Evolutionary conservation across 1,140 invertebrate genomes (phyloP).

Genomic region (Leucophenga varia): DNA sequence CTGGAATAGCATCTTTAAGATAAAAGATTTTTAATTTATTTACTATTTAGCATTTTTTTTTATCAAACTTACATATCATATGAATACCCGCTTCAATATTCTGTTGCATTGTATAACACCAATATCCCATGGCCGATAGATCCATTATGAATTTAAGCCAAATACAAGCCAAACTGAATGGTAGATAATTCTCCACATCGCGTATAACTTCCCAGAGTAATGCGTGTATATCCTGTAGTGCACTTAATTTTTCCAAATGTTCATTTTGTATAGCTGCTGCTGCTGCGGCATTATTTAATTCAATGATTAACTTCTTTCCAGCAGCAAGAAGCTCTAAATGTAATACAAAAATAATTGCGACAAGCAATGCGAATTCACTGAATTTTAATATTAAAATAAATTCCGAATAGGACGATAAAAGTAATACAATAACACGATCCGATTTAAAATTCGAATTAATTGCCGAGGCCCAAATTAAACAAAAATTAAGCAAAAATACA

Average conservation of each 20-base stretch:
- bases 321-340: slow-evolving; percentile 22
- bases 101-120: slow-evolving; percentile 20
- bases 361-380: slow-evolving; percentile 23
- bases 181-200: slow-evolving; percentile 22
- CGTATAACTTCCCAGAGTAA: slow-evolving; percentile 24
- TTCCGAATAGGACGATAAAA: slow-evolving; percentile 24
- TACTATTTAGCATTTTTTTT: no score
- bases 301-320: no score
- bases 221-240: slow-evolving; percentile 16
- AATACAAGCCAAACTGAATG: slow-evolving; percentile 15
- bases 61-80: no score
- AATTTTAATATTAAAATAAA: slow-evolving; percentile 18
- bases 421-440: neutral
- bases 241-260: slow-evolving; percentile 15
- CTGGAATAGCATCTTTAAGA: no score
- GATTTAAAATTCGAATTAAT: neutral
- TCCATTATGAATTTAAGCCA: slow-evolving; percentile 27
- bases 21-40: no score
- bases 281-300: no score
- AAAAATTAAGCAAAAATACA: neutral
- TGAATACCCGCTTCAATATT: no score
- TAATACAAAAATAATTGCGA: slow-evolving; percentile 13
- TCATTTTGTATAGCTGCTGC: no score
- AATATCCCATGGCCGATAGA: slow-evolving; percentile 20
- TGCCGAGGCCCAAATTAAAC: no score